Conservation (phyloP, 2,113 vertebrate species). For the Forbesichthys agassizii region DNA sequence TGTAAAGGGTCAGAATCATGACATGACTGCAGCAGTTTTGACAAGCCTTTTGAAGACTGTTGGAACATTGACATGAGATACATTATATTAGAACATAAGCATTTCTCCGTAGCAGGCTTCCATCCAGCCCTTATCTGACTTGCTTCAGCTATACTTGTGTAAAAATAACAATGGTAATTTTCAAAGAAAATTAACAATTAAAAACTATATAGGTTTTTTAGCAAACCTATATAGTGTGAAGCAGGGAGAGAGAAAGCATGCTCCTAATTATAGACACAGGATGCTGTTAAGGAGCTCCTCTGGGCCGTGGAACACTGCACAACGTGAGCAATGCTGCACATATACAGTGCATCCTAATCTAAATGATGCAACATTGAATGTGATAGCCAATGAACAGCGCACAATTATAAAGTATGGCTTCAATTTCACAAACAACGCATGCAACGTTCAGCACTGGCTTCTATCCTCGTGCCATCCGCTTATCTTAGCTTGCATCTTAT, state of each 20-base stretch:
- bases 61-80: too few species aligned
- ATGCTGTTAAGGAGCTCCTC: constrained; percentile 30
- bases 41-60: too few species aligned
- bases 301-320: constrained; percentile 35
- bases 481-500: too few species aligned
- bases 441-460: neutral
- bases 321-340: constrained; percentile 17
- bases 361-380: constrained; percentile 28
- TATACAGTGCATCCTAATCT: constrained; percentile 18
- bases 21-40: constrained; percentile 3
- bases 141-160: too few species aligned
- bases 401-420: neutral
- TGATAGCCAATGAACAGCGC: neutral
- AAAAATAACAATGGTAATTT: too few species aligned
- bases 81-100: too few species aligned
- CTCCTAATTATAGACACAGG: constrained; percentile 52
- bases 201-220: constrained; percentile 1
- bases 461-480: neutral
- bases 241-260: constrained; percentile 3
- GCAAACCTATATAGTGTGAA: neutral
- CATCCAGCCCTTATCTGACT: too few species aligned
- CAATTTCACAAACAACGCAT: neutral
- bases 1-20: neutral
- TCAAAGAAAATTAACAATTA: neutral
- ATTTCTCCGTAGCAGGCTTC: too few species aligned